These are phyloP conservation scores for Oreochromis tanganicae DNA, from an alignment of 2,113 vertebrate genomes.

Conservation along the genomic window DNA sequence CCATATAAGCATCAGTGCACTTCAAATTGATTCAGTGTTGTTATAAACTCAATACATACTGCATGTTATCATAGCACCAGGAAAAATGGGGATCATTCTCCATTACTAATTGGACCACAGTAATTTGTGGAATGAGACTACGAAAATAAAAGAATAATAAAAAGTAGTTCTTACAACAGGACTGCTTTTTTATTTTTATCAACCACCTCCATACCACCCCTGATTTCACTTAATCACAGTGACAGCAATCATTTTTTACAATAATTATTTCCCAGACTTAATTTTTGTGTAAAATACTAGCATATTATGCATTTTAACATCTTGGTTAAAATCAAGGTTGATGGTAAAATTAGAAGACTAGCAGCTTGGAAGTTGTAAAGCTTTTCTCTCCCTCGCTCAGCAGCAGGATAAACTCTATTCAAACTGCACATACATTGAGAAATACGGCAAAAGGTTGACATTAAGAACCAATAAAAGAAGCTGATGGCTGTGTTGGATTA, in stretches of 20 bases:
- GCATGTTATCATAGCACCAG: not conserved
- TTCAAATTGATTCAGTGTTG: not conserved
- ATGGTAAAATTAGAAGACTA: not conserved
- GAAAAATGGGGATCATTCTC: not conserved
- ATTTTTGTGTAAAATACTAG: not conserved
- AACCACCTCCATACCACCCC: not conserved
- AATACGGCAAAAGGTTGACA: not conserved
- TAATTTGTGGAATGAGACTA: not conserved
- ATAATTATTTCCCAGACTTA: not conserved
- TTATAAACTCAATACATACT: not conserved
- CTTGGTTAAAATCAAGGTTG: not conserved
- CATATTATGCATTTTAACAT: not conserved
- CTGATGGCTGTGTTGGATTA: not conserved
- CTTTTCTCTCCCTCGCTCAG: not conserved
- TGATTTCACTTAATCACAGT: not conserved
- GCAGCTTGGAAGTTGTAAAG: not conserved
- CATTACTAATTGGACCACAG: not conserved
- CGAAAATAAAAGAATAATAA: not conserved
- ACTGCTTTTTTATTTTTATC: not conserved
- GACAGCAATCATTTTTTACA: not conserved
- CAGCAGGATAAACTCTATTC: not conserved
- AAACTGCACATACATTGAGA: not conserved
- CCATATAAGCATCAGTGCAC: not conserved
- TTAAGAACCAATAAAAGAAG: conserved; percentile 22
- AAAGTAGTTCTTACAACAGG: not conserved